phyloP scores from a whole-genome alignment of 1,140 invertebrate species.

The Eumaeus atala region DNA sequence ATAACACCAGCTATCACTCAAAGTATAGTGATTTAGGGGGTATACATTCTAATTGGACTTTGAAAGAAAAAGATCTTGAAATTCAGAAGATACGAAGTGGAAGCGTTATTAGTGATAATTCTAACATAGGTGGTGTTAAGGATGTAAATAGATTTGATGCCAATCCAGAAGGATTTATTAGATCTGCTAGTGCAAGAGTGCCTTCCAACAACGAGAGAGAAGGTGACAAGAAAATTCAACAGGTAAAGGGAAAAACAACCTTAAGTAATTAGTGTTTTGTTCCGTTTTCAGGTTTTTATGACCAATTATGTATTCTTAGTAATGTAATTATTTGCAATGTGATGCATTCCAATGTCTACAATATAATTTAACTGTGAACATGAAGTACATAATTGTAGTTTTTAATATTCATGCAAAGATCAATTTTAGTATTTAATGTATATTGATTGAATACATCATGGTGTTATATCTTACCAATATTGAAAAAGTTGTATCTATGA shows the following conservation, averaged over 20 bases:
- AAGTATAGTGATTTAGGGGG: slow-evolving; percentile 59
- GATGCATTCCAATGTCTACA: no score
- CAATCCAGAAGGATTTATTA: slow-evolving; percentile 61
- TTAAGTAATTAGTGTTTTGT: background rate
- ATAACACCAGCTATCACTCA: slow-evolving; percentile 53
- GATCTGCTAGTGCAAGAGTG: slow-evolving; percentile 87
- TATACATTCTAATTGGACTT: slow-evolving; percentile 68
- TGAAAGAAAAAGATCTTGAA: slow-evolving; percentile 62
- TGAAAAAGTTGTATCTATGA: no score
- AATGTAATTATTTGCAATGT: no score
- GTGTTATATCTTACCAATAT: no score
- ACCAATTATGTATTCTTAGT: no score
- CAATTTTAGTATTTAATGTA: no score
- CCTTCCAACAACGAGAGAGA: slow-evolving; percentile 76
- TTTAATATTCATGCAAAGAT: no score
- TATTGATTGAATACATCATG: no score
- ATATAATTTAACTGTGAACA: no score
- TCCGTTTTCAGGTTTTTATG: background rate
- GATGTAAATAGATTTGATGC: slow-evolving; percentile 46
- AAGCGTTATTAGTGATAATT: slow-evolving; percentile 70
- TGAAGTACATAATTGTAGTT: no score
- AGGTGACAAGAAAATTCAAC: slow-evolving; percentile 81
- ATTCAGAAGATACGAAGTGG: slow-evolving; percentile 68
- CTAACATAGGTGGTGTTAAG: slow-evolving; percentile 58
- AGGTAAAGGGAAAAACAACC: slow-evolving; percentile 39